Evolutionary conservation across 1,140 invertebrate species (phyloP).

Genomic region (Harpegnathos saltator): DNA sequence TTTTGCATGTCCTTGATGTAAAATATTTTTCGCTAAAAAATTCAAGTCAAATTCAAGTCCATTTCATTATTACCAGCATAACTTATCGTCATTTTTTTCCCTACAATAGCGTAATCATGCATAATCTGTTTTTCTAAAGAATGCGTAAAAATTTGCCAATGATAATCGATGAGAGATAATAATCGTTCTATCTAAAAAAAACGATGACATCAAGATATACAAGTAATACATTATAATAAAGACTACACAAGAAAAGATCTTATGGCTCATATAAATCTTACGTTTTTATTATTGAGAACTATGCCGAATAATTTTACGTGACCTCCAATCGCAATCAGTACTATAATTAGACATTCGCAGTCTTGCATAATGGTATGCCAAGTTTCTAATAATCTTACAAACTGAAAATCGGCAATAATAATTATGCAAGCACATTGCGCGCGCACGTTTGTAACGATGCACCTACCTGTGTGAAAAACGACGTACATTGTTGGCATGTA

Average conservation of each 20-base stretch:
- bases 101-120: slow-evolving; percentile 25
- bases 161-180: slow-evolving; percentile 29
- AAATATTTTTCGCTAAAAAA: too few species aligned
- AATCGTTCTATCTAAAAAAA: neutral
- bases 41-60: neutral
- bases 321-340: neutral
- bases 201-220: neutral
- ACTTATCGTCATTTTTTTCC: slow-evolving; percentile 11
- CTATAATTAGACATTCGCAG: slow-evolving; percentile 1
- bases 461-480: slow-evolving; percentile 9
- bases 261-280: neutral
- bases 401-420: slow-evolving; percentile 27
- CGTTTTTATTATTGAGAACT: slow-evolving; percentile 14
- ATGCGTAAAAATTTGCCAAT: slow-evolving; percentile 27
- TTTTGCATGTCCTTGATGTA: too few species aligned
- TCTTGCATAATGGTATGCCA: slow-evolving; percentile 11
- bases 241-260: too few species aligned
- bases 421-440: neutral
- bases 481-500: neutral
- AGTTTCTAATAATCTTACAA: neutral
- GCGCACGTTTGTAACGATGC: neutral
- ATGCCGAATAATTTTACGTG: neutral
- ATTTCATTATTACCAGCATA: slow-evolving; percentile 19
- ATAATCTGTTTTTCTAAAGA: slow-evolving; percentile 17
- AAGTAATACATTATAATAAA: neutral